Percentiles rank a stretch among this genome's conserved stretches.
These are phyloP conservation scores for Steatornis caripensis DNA, from an alignment of 2,113 vertebrate species.

Conservation along the genomic window DNA sequence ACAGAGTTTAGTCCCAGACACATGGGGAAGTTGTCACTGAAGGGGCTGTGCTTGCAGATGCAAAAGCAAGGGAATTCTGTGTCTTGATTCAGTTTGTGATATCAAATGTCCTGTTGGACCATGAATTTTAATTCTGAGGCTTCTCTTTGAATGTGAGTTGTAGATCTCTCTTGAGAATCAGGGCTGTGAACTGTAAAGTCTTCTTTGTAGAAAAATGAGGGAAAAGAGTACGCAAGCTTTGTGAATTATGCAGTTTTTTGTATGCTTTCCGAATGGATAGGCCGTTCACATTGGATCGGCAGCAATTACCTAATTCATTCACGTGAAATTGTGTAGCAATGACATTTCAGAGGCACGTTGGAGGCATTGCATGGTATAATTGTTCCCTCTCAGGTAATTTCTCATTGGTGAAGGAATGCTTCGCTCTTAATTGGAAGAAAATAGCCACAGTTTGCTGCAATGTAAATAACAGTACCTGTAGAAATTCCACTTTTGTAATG, in stretches of 20 bases:
- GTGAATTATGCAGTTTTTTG: not conserved
- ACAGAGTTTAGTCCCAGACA: not conserved
- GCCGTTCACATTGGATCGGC: not conserved
- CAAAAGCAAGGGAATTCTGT: not conserved
- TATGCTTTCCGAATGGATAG: not conserved
- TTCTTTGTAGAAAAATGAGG: not conserved
- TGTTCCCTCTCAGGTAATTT: not conserved
- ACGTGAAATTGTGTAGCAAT: not conserved
- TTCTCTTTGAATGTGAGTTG: not conserved
- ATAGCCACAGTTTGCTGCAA: not conserved
- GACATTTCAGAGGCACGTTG: not conserved
- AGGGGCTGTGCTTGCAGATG: not conserved
- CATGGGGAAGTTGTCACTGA: not conserved
- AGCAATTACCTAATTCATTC: not conserved
- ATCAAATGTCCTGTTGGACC: not conserved
- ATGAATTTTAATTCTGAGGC: not conserved
- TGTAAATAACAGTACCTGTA: not conserved
- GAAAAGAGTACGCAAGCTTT: not conserved
- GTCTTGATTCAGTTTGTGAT: not conserved
- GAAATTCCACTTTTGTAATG: not conserved
- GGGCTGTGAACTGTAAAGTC: not conserved
- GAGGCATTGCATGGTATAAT: not conserved
- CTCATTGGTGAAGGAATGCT: not conserved
- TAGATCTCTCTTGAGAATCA: not conserved
- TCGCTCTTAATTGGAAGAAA: not conserved